A percentile compares a stretch with the other conserved stretches of the same genome.
Conservation (phyloP, 2,888 invertebrate species). For the Chrysolina oricalcia region DNA sequence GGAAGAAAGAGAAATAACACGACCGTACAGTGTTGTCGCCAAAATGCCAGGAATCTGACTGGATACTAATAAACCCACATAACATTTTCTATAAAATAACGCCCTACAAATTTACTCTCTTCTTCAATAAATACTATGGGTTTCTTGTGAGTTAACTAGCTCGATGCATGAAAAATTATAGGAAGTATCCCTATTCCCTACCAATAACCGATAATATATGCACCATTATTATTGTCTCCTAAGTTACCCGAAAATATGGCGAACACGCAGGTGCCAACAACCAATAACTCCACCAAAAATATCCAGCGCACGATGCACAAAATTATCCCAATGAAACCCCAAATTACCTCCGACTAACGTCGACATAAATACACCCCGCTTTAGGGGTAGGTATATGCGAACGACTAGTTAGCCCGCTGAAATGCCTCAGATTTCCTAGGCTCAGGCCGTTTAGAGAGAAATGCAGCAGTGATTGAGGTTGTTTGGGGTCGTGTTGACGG, state of each 20-base stretch:
- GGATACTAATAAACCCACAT: too few relatives aligned
- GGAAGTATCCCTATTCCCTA: too few relatives aligned
- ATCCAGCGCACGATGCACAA: slow-evolving; percentile 28
- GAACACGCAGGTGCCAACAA: slow-evolving; percentile 16
- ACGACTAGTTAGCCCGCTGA: slow-evolving; percentile 51
- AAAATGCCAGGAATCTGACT: too few relatives aligned
- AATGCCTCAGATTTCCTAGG: slow-evolving; percentile 57
- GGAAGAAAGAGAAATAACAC: too few relatives aligned
- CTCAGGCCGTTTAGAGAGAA: slow-evolving; percentile 47
- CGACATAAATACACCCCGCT: slow-evolving; percentile 39
- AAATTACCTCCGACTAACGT: slow-evolving; percentile 34
- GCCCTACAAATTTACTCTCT: too few relatives aligned
- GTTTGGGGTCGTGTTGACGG: slow-evolving; percentile 32
- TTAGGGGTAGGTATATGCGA: slow-evolving; percentile 30
- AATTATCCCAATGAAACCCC: slow-evolving; percentile 34
- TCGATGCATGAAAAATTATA: too few relatives aligned
- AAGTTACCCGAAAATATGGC: background rate
- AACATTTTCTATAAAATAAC: too few relatives aligned
- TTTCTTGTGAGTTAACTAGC: too few relatives aligned
- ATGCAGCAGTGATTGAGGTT: slow-evolving; percentile 57
- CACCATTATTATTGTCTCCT: too few relatives aligned
- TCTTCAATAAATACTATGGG: too few relatives aligned
- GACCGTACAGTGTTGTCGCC: too few relatives aligned
- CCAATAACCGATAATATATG: too few relatives aligned
- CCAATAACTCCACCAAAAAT: slow-evolving; percentile 24